These are phyloP conservation scores for Apamea sordens DNA, from an alignment of 2,888 invertebrate species.

Conservation along the genomic window DNA sequence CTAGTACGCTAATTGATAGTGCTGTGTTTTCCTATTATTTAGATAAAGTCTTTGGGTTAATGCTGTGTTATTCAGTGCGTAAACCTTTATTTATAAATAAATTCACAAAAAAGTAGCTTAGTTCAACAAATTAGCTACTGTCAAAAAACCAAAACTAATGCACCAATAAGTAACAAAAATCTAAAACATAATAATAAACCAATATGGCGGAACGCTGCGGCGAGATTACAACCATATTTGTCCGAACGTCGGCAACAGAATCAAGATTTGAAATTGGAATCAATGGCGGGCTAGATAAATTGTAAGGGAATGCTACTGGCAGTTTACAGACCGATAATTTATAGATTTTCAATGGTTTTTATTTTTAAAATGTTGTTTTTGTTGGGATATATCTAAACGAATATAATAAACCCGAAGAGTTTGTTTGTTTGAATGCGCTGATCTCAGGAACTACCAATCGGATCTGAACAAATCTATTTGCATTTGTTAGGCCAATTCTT, in stretches of 20 bases:
- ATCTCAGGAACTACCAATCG: not conserved
- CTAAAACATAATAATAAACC: conserved; percentile 1
- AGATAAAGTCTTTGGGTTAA: too few species aligned
- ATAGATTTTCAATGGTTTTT: conserved; percentile 7
- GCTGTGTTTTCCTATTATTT: too few species aligned
- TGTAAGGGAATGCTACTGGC: conserved; percentile 47
- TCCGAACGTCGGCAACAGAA: conserved; percentile 59
- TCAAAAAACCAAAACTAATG: not conserved
- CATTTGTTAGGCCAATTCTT: not conserved
- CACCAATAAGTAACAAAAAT: not conserved
- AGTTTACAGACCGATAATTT: conserved; percentile 29
- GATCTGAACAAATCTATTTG: not conserved
- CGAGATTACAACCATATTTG: conserved; percentile 56
- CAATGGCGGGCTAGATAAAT: conserved; percentile 64
- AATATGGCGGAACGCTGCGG: conserved; percentile 33
- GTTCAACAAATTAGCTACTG: not conserved
- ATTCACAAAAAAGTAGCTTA: not conserved
- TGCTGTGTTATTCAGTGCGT: too few species aligned
- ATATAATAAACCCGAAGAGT: not conserved
- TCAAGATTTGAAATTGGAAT: conserved; percentile 64
- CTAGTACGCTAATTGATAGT: too few species aligned
- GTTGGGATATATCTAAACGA: not conserved
- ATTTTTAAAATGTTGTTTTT: not conserved
- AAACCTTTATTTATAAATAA: too few species aligned
- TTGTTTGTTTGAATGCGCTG: not conserved